These are phyloP conservation scores for Upupa epops DNA, from an alignment of 2,113 vertebrate genomes.

Conservation along the genomic window DNA sequence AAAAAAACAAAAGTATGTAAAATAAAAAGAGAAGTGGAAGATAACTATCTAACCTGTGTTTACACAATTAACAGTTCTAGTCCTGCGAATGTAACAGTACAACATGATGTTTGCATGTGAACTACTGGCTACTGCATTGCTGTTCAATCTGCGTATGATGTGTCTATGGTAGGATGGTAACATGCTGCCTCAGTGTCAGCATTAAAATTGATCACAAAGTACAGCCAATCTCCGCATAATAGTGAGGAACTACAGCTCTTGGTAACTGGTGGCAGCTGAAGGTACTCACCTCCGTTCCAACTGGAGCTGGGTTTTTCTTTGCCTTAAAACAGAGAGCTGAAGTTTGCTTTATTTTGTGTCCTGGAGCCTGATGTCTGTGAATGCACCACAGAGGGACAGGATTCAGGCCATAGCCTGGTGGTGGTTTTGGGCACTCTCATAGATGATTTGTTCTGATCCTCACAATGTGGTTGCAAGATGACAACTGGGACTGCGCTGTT, in stretches of 20 bases:
- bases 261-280: neutral
- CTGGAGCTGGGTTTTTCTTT: neutral
- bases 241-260: neutral
- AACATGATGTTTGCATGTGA: conserved; percentile 42
- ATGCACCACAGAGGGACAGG: neutral
- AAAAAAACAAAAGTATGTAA: neutral
- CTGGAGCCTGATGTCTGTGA: neutral
- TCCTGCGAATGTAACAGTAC: conserved; percentile 24
- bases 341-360: neutral
- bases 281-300: neutral
- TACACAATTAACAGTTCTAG: neutral
- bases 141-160: conserved; percentile 4
- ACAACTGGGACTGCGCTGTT: neutral
- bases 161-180: neutral
- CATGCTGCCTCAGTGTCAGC: neutral
- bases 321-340: conserved; percentile 26
- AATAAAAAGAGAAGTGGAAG: neutral
- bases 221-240: neutral
- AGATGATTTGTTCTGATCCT: neutral
- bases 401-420: neutral
- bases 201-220: neutral
- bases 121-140: conserved; percentile 40
- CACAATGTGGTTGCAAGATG: neutral
- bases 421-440: neutral
- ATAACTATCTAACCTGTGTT: neutral